Evolutionary conservation across 2,797 vertebrate genomes (phyloP).

Genomic region (Sebastes matsubarae): DNA sequence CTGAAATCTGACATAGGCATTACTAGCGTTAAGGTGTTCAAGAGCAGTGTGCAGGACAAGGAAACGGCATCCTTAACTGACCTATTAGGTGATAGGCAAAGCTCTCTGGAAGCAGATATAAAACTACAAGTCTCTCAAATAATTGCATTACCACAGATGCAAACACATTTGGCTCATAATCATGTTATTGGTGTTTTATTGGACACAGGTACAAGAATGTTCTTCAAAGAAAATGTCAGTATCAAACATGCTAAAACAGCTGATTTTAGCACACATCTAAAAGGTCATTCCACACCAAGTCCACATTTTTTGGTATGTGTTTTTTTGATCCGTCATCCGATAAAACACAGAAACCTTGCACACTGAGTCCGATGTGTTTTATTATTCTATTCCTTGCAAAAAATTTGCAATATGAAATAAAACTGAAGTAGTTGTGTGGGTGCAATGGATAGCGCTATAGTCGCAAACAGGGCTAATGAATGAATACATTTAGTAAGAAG

Average conservation of each 20-base stretch:
- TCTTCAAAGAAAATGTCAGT: background rate
- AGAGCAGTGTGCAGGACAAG: background rate
- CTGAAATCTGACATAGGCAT: background rate
- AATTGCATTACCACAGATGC: background rate
- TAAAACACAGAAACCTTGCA: no score
- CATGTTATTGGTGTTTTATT: background rate
- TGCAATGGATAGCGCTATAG: no score
- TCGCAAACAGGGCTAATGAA: no score
- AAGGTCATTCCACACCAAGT: no score
- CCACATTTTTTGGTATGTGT: no score
- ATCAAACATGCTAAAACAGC: background rate
- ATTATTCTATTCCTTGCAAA: no score
- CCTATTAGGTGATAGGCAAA: background rate
- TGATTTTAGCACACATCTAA: background rate
- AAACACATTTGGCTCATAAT: background rate
- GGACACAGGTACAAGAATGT: background rate
- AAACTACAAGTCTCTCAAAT: background rate
- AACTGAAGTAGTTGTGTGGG: no score
- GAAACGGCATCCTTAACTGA: background rate
- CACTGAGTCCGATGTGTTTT: no score
- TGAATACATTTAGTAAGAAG: no score
- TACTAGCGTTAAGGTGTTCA: background rate
- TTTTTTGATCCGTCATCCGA: no score
- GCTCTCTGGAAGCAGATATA: background rate
- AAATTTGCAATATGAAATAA: no score